Evolutionary conservation across 2,888 invertebrate species (phyloP), one percentile per base, ranked within the genome.

Genomic region (Nymphalis c-album): DNA sequence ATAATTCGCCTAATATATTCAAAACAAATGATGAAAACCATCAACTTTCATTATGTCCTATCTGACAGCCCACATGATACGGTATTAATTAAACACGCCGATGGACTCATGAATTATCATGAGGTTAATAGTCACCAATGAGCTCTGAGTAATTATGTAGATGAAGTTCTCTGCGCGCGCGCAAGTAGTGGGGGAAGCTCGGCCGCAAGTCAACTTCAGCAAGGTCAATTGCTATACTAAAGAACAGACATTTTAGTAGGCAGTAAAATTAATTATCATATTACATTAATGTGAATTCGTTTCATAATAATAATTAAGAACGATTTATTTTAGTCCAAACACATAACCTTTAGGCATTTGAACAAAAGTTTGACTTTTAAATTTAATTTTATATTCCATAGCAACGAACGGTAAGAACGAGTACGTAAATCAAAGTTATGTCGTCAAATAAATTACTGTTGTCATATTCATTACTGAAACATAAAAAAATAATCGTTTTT

Each of bases 121-220:
- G 86, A 91, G 89, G 87, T 90, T 91, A 90, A 91, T 89, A 91
- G 91, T 91, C 88, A 89, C 90, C 91, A 91, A 91, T 92, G 91
- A 87, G 91, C 89, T 87, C 84, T 80, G 87, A 89, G 90, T 91
- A 87, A 91, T 92, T 91, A 92, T 91, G 91, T 90, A 91, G 91
- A 92, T 91, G 89, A 87, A 84, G 73, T 80, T 81, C 77, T 78
- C 76, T 83, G 86, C 84, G 85, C 84, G 77, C 72, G 82, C 84
- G 84, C 85, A 77, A 35, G 62, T 55, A 16, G 62, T 53, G 60
- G n/a, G 60, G n/a, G 40, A 13, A 55, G 35, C 55, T 57, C 45
- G 45, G 61, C 58, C 57, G 62, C n/a, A n/a, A n/a, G n/a, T n/a
- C n/a, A n/a, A n/a, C 48, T 59, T 57, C 57, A 46, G 57, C 63